Base-by-base conservation (phyloP, 2,888 invertebrate species). In the Hirtodrosophila cameraria region DNA sequence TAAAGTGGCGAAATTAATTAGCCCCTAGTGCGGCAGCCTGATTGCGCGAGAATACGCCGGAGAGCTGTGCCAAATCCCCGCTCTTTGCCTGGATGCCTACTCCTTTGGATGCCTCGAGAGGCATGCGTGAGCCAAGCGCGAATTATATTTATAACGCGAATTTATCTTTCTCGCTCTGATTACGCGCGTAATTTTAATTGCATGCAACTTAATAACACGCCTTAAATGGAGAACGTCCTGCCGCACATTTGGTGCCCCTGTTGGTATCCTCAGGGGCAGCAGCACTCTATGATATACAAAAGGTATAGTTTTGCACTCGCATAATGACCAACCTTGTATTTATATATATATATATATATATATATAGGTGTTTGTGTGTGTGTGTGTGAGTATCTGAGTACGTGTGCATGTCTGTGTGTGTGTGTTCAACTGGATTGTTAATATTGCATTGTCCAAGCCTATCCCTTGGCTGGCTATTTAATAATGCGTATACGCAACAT, bases 131-230 rank as follows among this genome's bases (percentile, higher is more conserved):
- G 70, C 30, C 70, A 63, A 70, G 65, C 78, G 81, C 54, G 80
- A 83, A 80, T 83, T 72, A 77, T 75, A 81, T 83, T 85, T 85
- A 81, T 75, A 75, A 72, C 75, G 57, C 54, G 80, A 82, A 83
- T 85, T 84, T 85, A 83, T 84, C 84, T 82, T 77, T 80, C 71
- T 80, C 79, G 85, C 86, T 86, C 84, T 86, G 84, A 86, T 86
- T 85, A 78, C 84, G 80, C 70, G 82, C 70, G 82, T 83, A 82
- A 82, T 85, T 85, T 85, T 84, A 84, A 84, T 85, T 84, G 83
- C 79, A 66, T 68, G 82, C 81, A 82, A 86, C 86, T 86, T 86
- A 78, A 84, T 84, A 82, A 80, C 68, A 60, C 49, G 75, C 59
- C 64, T 68, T 23, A 61, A 72, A 76, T 68, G 46, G 59, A 36